A percentile compares a stretch with the other conserved stretches of the same genome.
These are phyloP conservation scores for Steinernema feltiae DNA, from an alignment of 1,140 invertebrate genomes.

Conservation along the genomic window DNA sequence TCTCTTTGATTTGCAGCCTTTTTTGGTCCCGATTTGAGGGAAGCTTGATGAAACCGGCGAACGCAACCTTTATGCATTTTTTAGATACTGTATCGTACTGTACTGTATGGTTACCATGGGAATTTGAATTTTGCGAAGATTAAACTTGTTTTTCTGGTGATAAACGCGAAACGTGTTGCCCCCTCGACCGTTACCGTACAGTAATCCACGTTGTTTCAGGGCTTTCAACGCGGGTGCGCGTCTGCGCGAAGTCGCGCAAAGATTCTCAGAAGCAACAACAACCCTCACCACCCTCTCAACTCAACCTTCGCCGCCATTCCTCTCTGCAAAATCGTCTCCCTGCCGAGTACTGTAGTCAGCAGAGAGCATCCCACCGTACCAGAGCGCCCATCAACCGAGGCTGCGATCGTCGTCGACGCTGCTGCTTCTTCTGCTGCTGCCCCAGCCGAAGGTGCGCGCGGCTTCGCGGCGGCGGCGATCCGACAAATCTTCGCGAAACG, in stretches of 20 bases:
- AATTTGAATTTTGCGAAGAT: too few relatives aligned
- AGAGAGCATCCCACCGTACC: neutral
- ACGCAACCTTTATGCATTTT: neutral
- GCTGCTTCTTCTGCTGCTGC: neutral
- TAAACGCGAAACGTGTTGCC: too few relatives aligned
- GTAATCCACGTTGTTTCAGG: neutral
- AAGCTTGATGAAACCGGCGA: too few relatives aligned
- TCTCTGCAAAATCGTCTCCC: neutral
- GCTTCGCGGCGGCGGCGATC: conserved; percentile 9
- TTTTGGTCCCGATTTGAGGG: too few relatives aligned
- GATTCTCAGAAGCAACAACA: neutral
- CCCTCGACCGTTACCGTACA: neutral
- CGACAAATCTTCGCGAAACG: neutral
- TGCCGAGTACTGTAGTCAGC: too few relatives aligned
- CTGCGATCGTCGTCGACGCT: neutral
- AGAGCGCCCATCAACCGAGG: neutral
- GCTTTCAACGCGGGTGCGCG: neutral
- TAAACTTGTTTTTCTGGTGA: too few relatives aligned
- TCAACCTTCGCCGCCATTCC: neutral
- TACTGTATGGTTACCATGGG: too few relatives aligned
- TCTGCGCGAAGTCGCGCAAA: neutral
- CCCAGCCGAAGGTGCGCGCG: neutral
- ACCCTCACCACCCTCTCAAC: neutral
- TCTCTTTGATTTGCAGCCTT: neutral
- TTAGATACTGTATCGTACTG: too few relatives aligned